Conservation (phyloP, 2,113 vertebrate genomes). For the Bombycilla garrulus region DNA sequence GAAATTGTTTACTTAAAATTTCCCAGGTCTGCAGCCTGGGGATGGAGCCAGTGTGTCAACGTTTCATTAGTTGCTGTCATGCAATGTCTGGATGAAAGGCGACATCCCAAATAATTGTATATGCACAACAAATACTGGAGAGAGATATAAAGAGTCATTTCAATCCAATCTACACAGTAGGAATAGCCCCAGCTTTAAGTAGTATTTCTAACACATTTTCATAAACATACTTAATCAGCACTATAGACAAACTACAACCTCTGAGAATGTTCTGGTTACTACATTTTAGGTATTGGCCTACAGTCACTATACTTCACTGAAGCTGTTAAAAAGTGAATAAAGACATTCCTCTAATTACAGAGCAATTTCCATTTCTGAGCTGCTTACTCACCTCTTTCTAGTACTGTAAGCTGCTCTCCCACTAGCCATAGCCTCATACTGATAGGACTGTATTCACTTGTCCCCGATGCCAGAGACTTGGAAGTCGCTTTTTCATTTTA, state of each 20-base stretch:
- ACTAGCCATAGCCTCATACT: neutral
- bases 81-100: slow-evolving; percentile 7
- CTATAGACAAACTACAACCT: neutral
- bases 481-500: neutral
- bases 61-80: neutral
- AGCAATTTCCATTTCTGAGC: neutral
- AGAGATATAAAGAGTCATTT: neutral
- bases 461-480: neutral
- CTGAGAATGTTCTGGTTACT: neutral
- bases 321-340: neutral
- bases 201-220: neutral
- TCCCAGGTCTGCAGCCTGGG: neutral
- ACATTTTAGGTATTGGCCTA: neutral
- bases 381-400: neutral
- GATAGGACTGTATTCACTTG: neutral
- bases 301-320: neutral
- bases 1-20: slow-evolving; percentile 15
- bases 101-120: slow-evolving; percentile 11
- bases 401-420: neutral
- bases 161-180: neutral
- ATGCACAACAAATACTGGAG: neutral
- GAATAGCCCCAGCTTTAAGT: neutral
- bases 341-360: neutral
- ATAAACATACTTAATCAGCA: neutral
- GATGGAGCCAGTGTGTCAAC: neutral